phyloP scores from a whole-genome alignment of 2,113 vertebrate species.

The Platichthys flesus region DNA sequence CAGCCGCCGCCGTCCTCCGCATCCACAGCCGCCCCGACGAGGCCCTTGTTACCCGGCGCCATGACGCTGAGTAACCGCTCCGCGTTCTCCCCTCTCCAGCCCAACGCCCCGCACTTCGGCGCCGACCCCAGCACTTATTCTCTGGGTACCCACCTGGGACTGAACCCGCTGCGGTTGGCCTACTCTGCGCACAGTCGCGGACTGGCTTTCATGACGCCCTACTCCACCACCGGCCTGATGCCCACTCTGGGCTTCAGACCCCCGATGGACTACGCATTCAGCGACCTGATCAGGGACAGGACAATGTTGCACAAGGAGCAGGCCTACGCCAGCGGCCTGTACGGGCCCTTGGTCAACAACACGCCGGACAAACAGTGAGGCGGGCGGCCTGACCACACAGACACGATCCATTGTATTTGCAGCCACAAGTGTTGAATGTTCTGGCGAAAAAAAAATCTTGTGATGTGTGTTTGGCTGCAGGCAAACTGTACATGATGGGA shows the following conservation, averaged over 20 bases:
- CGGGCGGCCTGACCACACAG: conserved; percentile 11
- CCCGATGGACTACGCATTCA: conserved; percentile 99
- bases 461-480: conserved; percentile 65
- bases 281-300: conserved; percentile 97
- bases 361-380: conserved; percentile 94
- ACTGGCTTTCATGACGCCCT: conserved; percentile 98
- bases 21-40: conserved; percentile 54
- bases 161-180: conserved; percentile 95
- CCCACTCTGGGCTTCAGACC: conserved; percentile 97
- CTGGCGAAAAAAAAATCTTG: conserved; percentile 50
- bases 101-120: conserved; percentile 93
- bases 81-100: conserved; percentile 96
- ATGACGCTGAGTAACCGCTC: conserved; percentile 97
- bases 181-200: conserved; percentile 98
- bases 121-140: conserved; percentile 91
- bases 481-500: conserved; percentile 71
- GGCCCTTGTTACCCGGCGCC: conserved; percentile 92
- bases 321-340: conserved; percentile 89
- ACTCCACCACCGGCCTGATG: conserved; percentile 96
- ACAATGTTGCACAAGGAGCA: conserved; percentile 95
- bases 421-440: conserved; percentile 78
- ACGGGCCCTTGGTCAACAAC: conserved; percentile 96
- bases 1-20: conserved; percentile 78
- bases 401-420: conserved; percentile 63
- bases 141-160: conserved; percentile 92